Conservation (phyloP, 2,888 invertebrate species). For the Hirtodrosophila trivittata region DNA sequence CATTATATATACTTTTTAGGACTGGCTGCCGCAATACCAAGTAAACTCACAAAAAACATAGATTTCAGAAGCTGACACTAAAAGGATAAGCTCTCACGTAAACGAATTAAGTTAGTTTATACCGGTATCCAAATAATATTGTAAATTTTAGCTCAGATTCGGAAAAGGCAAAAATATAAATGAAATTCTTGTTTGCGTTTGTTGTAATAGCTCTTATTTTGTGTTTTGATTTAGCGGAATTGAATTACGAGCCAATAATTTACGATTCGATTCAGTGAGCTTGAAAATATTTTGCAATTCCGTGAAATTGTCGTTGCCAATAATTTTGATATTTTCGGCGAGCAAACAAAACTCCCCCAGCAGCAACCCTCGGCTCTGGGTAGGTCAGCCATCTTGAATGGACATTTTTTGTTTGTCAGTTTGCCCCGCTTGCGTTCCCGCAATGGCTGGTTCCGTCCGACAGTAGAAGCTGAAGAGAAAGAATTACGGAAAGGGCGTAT, state of each 20-base stretch:
- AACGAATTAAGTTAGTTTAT: no score
- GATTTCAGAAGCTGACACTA: no score
- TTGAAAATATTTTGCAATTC: slow-evolving; percentile 71
- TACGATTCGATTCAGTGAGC: slow-evolving; percentile 62
- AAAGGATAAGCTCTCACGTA: no score
- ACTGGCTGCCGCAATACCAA: no score
- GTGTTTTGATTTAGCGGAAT: slow-evolving; percentile 35
- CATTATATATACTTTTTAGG: no score
- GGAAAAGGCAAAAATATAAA: no score
- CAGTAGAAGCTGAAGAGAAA: slow-evolving; percentile 8
- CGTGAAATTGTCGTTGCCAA: slow-evolving; percentile 52
- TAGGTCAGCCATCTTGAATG: slow-evolving; percentile 63
- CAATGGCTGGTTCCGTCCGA: slow-evolving; percentile 24
- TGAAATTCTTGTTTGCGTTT: slow-evolving; percentile 18
- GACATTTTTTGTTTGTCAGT: slow-evolving; percentile 42
- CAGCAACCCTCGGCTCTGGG: slow-evolving; percentile 17
- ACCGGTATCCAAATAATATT: no score
- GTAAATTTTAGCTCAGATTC: no score
- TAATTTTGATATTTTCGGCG: slow-evolving; percentile 54
- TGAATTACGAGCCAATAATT: slow-evolving; percentile 57
- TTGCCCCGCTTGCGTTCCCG: slow-evolving; percentile 15
- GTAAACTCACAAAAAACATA: no score
- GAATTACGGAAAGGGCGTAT: background rate
- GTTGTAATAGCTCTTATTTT: slow-evolving; percentile 27
- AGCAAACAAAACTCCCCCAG: slow-evolving; percentile 53